phyloP scores from a whole-genome alignment of 2,888 invertebrate species.

The Heliconius ethilla region DNA sequence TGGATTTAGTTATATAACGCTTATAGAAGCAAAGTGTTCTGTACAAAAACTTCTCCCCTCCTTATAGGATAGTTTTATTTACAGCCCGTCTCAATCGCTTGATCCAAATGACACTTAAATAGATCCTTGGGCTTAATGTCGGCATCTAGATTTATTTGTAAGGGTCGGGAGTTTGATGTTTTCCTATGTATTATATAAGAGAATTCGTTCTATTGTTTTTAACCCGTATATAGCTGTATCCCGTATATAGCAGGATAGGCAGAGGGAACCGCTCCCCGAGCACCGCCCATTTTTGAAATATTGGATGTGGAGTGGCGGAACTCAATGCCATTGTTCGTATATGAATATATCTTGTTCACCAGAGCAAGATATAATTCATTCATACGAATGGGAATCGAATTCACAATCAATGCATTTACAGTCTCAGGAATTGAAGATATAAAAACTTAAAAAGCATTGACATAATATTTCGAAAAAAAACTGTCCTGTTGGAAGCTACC shows the following conservation, averaged over 20 bases:
- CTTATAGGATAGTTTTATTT: conserved; percentile 25
- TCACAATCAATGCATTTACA: neutral
- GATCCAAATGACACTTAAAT: conserved; percentile 32
- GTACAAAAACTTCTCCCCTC: conserved; percentile 15
- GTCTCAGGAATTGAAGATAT: neutral
- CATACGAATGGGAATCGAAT: neutral
- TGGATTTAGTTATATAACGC: neutral
- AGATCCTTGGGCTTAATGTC: conserved; percentile 33
- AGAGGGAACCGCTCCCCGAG: neutral
- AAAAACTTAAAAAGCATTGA: neutral
- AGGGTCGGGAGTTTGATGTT: conserved; percentile 20
- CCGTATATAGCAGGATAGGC: neutral
- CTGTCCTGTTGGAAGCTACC: neutral
- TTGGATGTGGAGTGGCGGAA: neutral
- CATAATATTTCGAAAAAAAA: neutral
- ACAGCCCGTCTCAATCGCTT: conserved; percentile 22
- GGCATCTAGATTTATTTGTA: conserved; percentile 29
- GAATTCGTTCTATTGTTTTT: neutral
- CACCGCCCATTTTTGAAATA: neutral
- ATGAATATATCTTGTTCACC: too few relatives aligned
- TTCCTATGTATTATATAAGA: neutral
- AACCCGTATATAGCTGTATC: neutral
- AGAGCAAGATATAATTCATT: neutral
- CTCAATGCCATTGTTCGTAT: neutral
- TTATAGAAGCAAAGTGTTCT: neutral